Evolutionary conservation across 2,888 invertebrate species (phyloP).

Genomic region (Thera britannica): DNA sequence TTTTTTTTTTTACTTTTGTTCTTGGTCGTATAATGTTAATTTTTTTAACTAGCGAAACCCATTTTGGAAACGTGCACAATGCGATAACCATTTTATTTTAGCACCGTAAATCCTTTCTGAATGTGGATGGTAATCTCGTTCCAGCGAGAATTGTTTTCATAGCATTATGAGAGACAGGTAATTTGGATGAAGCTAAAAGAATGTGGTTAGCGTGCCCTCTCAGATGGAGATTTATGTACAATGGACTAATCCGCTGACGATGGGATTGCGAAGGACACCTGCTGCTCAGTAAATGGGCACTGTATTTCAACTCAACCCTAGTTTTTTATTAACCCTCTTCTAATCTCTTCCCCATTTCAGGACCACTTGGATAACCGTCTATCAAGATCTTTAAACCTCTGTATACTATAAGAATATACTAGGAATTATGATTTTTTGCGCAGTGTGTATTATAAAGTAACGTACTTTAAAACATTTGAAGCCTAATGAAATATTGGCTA

Average conservation of each 20-base stretch:
- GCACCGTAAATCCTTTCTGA: slow-evolving; percentile 2
- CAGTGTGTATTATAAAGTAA: too few species aligned
- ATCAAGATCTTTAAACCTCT: too few species aligned
- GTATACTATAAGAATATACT: too few species aligned
- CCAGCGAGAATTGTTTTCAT: slow-evolving; percentile 35
- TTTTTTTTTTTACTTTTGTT: too few species aligned
- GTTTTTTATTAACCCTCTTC: slow-evolving; percentile 20
- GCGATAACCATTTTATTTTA: background rate
- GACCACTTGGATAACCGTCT: too few species aligned
- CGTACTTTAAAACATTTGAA: too few species aligned
- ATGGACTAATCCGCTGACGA: slow-evolving; percentile 76
- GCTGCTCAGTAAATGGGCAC: slow-evolving; percentile 71
- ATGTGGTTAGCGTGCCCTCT: slow-evolving; percentile 61
- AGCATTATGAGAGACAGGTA: slow-evolving; percentile 53
- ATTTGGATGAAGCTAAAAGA: slow-evolving; percentile 53
- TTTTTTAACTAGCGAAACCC: background rate
- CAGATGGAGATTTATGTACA: slow-evolving; percentile 72
- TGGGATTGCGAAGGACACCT: slow-evolving; percentile 76
- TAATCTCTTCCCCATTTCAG: too few species aligned
- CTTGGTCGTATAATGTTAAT: background rate
- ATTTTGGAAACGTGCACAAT: background rate
- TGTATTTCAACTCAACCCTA: slow-evolving; percentile 49
- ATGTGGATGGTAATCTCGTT: slow-evolving; percentile 15
- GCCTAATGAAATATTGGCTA: too few species aligned
- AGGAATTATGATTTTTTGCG: too few species aligned